phyloP scores from a whole-genome alignment of 1,140 invertebrate species.

The Saxidomus purpurata region DNA sequence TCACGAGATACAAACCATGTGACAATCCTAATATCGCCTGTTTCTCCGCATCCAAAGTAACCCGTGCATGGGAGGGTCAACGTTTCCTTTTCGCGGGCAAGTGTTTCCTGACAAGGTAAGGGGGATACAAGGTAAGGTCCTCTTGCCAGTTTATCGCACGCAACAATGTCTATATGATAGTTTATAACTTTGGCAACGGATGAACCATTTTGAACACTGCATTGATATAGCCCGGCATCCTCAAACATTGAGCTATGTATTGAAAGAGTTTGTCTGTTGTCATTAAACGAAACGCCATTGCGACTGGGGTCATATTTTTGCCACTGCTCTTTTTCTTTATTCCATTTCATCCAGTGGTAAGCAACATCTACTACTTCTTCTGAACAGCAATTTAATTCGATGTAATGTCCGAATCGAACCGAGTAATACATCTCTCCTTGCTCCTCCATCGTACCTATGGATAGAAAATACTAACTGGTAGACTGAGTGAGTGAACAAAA shows the following conservation, averaged over 20 bases:
- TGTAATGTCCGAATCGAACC: constrained; percentile 13
- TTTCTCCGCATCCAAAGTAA: background rate
- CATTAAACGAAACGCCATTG: background rate
- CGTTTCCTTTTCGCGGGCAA: background rate
- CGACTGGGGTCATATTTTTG: background rate
- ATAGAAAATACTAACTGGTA: too few species aligned
- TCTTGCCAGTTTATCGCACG: background rate
- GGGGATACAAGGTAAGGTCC: background rate
- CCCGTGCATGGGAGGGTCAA: background rate
- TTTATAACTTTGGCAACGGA: background rate
- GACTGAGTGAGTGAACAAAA: too few species aligned
- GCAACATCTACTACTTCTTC: background rate
- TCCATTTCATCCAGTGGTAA: background rate
- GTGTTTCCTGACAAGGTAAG: background rate
- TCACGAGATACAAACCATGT: constrained; percentile 38
- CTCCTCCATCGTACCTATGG: too few species aligned
- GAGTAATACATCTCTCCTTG: background rate
- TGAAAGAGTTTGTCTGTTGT: background rate
- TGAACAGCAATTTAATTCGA: constrained; percentile 15
- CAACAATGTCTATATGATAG: background rate
- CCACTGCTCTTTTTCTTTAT: background rate
- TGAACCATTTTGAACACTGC: background rate
- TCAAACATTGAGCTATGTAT: constrained; percentile 1
- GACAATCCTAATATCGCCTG: background rate
- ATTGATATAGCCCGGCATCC: background rate